Percentiles rank a stretch among this genome's conserved stretches.
phyloP scores from a whole-genome alignment of 2,888 invertebrate genomes.

The Metalampra italica region DNA sequence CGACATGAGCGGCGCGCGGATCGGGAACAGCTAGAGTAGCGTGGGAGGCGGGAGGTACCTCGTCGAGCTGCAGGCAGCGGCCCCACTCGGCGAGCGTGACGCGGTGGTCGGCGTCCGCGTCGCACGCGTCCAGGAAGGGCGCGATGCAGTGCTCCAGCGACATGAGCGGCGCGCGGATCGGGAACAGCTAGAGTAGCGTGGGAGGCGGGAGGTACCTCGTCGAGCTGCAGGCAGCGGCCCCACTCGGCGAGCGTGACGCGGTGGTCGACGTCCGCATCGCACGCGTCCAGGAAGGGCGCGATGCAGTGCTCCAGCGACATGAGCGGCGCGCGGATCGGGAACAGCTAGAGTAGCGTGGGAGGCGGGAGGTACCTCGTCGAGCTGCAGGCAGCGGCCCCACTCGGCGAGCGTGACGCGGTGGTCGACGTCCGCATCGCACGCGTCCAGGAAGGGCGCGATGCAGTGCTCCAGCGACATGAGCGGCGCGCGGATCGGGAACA shows the following conservation, averaged over 20 bases:
- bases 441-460: slow-evolving; percentile 96
- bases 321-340: slow-evolving; percentile 96
- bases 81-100: slow-evolving; percentile 97
- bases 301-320: slow-evolving; percentile 98
- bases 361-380: slow-evolving; percentile 92
- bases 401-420: too few species aligned
- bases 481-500: slow-evolving; percentile 97
- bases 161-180: slow-evolving; percentile 95
- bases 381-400: slow-evolving; percentile 21
- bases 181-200: slow-evolving; percentile 85
- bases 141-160: slow-evolving; percentile 98
- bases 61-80: slow-evolving; percentile 81
- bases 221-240: too few species aligned
- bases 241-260: too few species aligned
- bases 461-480: slow-evolving; percentile 98
- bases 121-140: slow-evolving; percentile 95
- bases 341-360: slow-evolving; percentile 96
- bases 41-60: too few species aligned
- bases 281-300: slow-evolving; percentile 95
- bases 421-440: slow-evolving; percentile 83
- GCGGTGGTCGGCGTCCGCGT: slow-evolving; percentile 91
- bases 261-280: slow-evolving; percentile 80
- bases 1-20: slow-evolving; percentile 95
- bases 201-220: too few species aligned
- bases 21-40: slow-evolving; percentile 90